phyloP scores from a whole-genome alignment of 2,797 vertebrate species.

The Aulostomus chinensis region DNA sequence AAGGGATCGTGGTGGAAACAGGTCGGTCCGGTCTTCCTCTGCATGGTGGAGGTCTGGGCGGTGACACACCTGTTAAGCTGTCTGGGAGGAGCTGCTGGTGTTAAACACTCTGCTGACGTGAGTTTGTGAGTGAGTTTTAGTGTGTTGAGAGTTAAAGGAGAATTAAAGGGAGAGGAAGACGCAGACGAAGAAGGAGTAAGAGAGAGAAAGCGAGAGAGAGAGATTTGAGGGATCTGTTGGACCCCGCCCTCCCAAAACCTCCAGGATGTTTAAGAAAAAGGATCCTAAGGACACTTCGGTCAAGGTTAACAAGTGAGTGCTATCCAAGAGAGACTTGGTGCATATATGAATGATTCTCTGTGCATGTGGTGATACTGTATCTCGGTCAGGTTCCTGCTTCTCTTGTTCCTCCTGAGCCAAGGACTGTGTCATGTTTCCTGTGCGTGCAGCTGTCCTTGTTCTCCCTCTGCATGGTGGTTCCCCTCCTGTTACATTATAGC shows the following conservation, averaged over 20 bases:
- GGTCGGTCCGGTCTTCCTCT: slow-evolving; percentile 71
- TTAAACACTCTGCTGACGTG: slow-evolving; percentile 51
- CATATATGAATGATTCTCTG: slow-evolving; percentile 1
- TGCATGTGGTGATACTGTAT: slow-evolving; percentile 27
- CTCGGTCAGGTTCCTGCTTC: slow-evolving; percentile 35
- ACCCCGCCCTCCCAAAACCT: slow-evolving; percentile 9
- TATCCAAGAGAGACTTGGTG: slow-evolving; percentile 1
- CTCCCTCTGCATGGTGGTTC: slow-evolving; percentile 1
- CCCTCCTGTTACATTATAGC: background rate
- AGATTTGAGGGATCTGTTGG: slow-evolving; percentile 46
- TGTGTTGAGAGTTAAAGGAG: slow-evolving; percentile 33
- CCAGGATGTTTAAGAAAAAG: slow-evolving; percentile 80
- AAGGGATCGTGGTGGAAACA: slow-evolving; percentile 58
- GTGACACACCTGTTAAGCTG: slow-evolving; percentile 71
- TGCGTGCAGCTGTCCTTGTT: slow-evolving; percentile 35
- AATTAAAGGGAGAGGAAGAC: slow-evolving; percentile 40
- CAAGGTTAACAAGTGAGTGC: slow-evolving; percentile 79
- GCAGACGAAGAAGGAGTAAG: slow-evolving; percentile 33
- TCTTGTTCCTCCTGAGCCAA: slow-evolving; percentile 23
- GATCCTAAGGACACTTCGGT: slow-evolving; percentile 56
- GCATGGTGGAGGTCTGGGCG: slow-evolving; percentile 66
- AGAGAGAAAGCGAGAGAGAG: slow-evolving; percentile 17
- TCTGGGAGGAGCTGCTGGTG: slow-evolving; percentile 68
- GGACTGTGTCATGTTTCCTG: slow-evolving; percentile 62
- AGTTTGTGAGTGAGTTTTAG: slow-evolving; percentile 21